A percentile compares a stretch with the other conserved stretches of the same genome.
phyloP scores from a whole-genome alignment of 2,888 invertebrate genomes.

The Myathropa florea region DNA sequence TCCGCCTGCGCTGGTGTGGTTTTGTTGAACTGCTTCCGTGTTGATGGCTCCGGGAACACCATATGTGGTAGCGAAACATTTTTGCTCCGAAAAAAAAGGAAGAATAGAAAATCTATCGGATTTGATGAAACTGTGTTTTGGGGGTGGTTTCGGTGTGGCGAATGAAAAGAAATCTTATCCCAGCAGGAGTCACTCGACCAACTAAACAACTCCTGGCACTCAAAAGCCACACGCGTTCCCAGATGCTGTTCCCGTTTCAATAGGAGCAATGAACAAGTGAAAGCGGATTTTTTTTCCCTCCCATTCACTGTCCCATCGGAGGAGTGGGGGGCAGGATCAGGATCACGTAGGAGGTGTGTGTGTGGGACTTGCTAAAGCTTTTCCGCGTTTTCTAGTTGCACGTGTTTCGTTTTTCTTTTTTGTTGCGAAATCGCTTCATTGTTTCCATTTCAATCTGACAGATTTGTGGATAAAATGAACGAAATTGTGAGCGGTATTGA shows the following conservation, averaged over 20 bases:
- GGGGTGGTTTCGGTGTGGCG: neutral
- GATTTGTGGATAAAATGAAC: constrained; percentile 48
- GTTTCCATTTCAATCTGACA: constrained; percentile 54
- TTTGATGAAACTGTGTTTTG: neutral
- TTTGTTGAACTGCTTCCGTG: neutral
- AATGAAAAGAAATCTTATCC: constrained; percentile 38
- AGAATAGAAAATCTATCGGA: neutral
- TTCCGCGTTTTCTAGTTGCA: constrained; percentile 9
- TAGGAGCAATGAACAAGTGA: constrained; percentile 50
- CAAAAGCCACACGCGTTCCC: constrained; percentile 28
- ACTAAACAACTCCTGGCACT: constrained; percentile 47
- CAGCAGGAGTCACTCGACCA: constrained; percentile 44
- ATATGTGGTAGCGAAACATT: constrained; percentile 10
- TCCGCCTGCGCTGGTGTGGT: neutral
- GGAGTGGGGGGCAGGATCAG: constrained; percentile 39
- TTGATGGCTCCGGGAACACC: neutral
- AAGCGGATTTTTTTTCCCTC: constrained; percentile 14
- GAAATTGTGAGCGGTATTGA: constrained; percentile 35
- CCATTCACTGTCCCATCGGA: constrained; percentile 9
- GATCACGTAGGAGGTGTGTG: constrained; percentile 30
- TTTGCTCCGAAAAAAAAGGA: neutral
- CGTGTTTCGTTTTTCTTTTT: neutral
- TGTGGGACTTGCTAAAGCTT: constrained; percentile 14
- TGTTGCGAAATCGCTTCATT: constrained; percentile 42
- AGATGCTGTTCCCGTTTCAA: constrained; percentile 26